Percentiles rank a stretch among this genome's conserved stretches.
These are phyloP conservation scores for Danio choprae DNA, from an alignment of 2,797 vertebrate genomes.

Conservation along the genomic window DNA sequence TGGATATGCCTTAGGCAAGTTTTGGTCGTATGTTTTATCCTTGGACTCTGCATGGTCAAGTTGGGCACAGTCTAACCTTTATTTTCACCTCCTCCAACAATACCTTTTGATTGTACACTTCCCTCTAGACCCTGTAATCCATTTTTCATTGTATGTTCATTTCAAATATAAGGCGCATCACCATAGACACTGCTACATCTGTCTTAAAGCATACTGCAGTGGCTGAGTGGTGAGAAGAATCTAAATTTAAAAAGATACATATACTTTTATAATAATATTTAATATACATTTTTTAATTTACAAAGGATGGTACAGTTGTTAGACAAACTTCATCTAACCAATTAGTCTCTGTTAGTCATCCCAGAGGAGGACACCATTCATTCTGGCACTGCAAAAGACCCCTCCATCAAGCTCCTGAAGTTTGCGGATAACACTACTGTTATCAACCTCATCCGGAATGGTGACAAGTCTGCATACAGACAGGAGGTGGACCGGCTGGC, in stretches of 20 bases:
- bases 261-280: too few species aligned
- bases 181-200: background rate
- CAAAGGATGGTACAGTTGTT: background rate
- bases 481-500: too few species aligned
- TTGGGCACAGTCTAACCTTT: background rate
- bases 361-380: background rate
- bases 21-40: background rate
- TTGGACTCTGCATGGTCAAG: background rate
- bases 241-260: too few species aligned
- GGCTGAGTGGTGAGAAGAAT: background rate
- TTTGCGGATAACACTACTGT: too few species aligned
- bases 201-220: background rate
- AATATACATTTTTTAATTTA: too few species aligned
- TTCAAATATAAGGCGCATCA: background rate
- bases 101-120: background rate
- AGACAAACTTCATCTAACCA: background rate
- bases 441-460: too few species aligned
- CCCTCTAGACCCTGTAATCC: background rate
- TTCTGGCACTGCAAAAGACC: too few species aligned
- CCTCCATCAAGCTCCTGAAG: too few species aligned
- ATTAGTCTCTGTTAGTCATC: constrained; percentile 1
- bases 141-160: constrained; percentile 22
- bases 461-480: too few species aligned
- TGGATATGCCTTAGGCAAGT: background rate
- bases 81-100: background rate